A percentile compares a stretch with the other conserved stretches of the same genome.
Evolutionary conservation across 2,797 vertebrate genomes (phyloP).

Genomic region (Fundulus diaphanus): DNA sequence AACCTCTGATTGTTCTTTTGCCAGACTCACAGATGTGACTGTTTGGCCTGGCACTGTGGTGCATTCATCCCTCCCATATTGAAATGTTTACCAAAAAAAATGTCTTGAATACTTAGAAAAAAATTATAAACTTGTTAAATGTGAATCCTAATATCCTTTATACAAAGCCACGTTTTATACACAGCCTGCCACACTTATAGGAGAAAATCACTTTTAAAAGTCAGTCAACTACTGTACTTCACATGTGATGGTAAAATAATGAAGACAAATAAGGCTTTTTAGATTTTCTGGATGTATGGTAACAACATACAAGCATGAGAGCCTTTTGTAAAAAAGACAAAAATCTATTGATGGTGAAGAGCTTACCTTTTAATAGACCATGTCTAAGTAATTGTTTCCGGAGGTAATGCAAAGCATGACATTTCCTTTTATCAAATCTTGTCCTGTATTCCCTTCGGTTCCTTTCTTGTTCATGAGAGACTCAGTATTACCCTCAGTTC

Average conservation of each 20-base stretch:
- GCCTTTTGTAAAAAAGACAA: background rate
- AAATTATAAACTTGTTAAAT: conserved; percentile 16
- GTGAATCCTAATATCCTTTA: background rate
- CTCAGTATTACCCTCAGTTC: conserved; percentile 12
- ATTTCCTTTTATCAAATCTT: conserved; percentile 13
- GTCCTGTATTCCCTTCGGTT: background rate
- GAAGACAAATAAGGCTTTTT: background rate
- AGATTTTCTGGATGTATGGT: background rate
- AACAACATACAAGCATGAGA: background rate
- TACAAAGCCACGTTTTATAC: background rate
- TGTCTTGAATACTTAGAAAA: conserved; percentile 33
- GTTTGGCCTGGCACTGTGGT: conserved; percentile 44
- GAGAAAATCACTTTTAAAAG: background rate
- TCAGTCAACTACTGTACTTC: background rate
- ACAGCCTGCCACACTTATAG: background rate
- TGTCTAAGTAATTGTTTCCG: conserved; percentile 33
- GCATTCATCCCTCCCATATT: conserved; percentile 60
- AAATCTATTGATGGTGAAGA: background rate
- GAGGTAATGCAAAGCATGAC: conserved; percentile 15
- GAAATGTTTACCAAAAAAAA: conserved; percentile 66
- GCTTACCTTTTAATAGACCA: conserved; percentile 28
- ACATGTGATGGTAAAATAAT: background rate
- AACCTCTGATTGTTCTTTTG: conserved; percentile 48
- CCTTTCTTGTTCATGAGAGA: background rate
- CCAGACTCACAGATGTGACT: conserved; percentile 66